Conservation (phyloP, 2,888 invertebrate genomes). For the Ophioninae sp. region DNA sequence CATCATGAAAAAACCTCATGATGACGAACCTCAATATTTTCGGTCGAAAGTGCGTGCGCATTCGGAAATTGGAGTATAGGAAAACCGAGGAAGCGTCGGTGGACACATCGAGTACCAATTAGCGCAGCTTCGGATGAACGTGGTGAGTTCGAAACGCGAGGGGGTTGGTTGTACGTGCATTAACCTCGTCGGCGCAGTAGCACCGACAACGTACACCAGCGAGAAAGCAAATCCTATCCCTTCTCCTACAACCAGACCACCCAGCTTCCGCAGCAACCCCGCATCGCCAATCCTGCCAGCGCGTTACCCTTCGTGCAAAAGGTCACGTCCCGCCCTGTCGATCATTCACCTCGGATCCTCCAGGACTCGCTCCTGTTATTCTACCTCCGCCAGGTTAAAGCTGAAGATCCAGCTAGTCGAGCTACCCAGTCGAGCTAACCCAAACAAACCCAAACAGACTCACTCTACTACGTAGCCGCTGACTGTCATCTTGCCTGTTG, state of each 20-base stretch:
- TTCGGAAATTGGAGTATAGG: neutral
- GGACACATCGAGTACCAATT: slow-evolving; percentile 54
- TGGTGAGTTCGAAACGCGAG: slow-evolving; percentile 43
- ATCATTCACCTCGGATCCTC: slow-evolving; percentile 77
- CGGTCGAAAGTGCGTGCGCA: slow-evolving; percentile 23
- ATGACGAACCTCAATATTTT: slow-evolving; percentile 30
- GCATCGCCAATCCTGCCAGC: slow-evolving; percentile 58
- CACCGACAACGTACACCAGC: slow-evolving; percentile 22
- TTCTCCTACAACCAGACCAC: slow-evolving; percentile 65
- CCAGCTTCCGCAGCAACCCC: slow-evolving; percentile 65
- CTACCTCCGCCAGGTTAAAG: slow-evolving; percentile 73
- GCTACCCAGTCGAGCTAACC: neutral
- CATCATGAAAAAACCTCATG: slow-evolving; percentile 5
- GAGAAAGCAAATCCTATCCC: slow-evolving; percentile 55
- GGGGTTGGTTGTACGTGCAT: slow-evolving; percentile 59
- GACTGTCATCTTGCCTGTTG: too few relatives aligned
- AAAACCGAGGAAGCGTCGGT: slow-evolving; percentile 5
- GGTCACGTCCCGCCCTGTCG: slow-evolving; percentile 79
- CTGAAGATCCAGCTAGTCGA: slow-evolving; percentile 69
- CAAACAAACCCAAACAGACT: neutral
- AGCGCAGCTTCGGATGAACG: slow-evolving; percentile 42
- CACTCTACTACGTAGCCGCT: neutral
- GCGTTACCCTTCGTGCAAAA: slow-evolving; percentile 79
- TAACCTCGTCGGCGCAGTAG: slow-evolving; percentile 58
- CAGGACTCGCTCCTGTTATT: slow-evolving; percentile 71